Percentiles rank a stretch among this genome's conserved stretches.
Evolutionary conservation across 1,140 invertebrate species (phyloP).

Genomic region (Lepidurus packardi): DNA sequence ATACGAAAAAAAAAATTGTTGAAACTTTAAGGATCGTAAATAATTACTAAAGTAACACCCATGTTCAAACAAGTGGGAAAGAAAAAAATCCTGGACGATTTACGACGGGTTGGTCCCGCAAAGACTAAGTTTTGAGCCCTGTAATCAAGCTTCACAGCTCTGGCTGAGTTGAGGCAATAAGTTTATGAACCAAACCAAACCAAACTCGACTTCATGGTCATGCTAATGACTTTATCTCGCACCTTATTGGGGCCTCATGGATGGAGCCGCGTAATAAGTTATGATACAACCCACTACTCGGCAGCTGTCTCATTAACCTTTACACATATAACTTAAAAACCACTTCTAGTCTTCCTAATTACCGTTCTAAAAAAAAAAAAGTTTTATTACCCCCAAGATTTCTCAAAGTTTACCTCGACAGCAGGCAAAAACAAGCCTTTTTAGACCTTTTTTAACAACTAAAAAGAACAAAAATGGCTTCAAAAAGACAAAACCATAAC

Average conservation of each 20-base stretch:
- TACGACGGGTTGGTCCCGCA: not conserved
- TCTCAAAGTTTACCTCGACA: no score
- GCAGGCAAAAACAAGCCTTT: no score
- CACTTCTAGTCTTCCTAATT: no score
- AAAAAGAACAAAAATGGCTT: no score
- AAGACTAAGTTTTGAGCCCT: not conserved
- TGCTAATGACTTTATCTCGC: slow-evolving; percentile 11
- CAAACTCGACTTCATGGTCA: not conserved
- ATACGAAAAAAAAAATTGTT: not conserved
- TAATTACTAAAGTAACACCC: not conserved
- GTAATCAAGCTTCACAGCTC: slow-evolving; percentile 9
- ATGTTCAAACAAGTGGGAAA: not conserved
- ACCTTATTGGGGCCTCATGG: not conserved
- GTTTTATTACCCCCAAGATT: no score
- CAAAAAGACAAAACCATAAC: no score
- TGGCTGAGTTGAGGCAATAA: not conserved
- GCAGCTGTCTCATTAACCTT: not conserved
- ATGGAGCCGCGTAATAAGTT: slow-evolving; percentile 1
- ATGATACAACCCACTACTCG: not conserved
- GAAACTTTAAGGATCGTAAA: not conserved
- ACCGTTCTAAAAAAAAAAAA: no score
- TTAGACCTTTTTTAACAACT: no score
- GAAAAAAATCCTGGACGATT: not conserved
- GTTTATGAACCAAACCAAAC: slow-evolving; percentile 5
- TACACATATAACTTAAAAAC: no score